Evolutionary conservation across 2,113 vertebrate genomes (phyloP).

Genomic region (Triplophysa siluroides): DNA sequence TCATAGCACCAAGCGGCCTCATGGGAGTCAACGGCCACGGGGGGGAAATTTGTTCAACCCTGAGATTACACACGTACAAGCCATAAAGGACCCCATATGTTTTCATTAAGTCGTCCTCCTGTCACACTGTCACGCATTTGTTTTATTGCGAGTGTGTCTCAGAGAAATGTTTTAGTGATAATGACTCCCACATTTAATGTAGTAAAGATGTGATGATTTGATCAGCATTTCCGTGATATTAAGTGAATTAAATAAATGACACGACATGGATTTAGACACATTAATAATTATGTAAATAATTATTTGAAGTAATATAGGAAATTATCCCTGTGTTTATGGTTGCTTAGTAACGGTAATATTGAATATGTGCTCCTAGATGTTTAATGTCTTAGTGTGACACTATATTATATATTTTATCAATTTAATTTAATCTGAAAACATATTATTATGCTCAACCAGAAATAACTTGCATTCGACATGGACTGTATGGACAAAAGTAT

Average conservation of each 20-base stretch:
- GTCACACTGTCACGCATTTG: conserved; percentile 34
- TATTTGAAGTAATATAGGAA: no score
- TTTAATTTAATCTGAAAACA: no score
- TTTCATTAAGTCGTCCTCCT: conserved; percentile 38
- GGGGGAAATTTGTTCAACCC: conserved; percentile 41
- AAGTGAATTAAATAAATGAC: not conserved
- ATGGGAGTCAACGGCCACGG: conserved; percentile 28
- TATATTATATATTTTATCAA: no score
- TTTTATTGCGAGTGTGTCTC: conserved; percentile 22
- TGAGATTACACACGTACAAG: conserved; percentile 20
- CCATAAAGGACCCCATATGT: conserved; percentile 48
- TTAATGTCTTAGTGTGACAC: no score
- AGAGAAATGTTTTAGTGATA: conserved; percentile 33
- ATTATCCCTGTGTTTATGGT: no score
- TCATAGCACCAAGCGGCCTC: conserved; percentile 32
- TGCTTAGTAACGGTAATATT: no score
- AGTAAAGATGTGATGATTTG: not conserved
- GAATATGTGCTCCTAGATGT: no score
- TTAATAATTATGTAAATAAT: no score
- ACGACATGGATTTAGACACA: not conserved
- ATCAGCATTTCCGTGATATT: not conserved
- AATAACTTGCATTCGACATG: no score
- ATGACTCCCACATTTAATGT: not conserved
- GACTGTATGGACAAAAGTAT: no score
- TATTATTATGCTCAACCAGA: no score